A percentile compares a stretch with the other conserved stretches of the same genome.
Evolutionary conservation across 2,797 vertebrate species (phyloP).

Genomic region (Periophthalmus magnuspinnatus): DNA sequence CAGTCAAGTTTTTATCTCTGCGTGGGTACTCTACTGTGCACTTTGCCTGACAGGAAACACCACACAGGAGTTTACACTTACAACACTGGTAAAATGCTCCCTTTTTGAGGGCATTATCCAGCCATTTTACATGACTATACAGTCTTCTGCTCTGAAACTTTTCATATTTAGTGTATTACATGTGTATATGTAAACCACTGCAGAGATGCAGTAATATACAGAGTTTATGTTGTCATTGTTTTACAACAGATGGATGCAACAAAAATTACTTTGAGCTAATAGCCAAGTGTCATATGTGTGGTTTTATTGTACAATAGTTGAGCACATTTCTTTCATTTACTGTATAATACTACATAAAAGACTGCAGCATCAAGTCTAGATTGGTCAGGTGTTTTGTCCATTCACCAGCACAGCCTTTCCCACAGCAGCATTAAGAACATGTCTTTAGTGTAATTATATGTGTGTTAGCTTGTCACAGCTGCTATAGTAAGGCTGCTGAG

Average conservation of each 20-base stretch:
- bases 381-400: neutral
- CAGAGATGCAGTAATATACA: neutral
- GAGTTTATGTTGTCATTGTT: neutral
- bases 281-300: neutral
- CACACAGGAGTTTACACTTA: neutral
- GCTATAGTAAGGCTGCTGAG: conserved; percentile 7
- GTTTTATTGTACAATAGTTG: neutral
- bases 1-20: conserved; percentile 32
- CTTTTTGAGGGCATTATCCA: neutral
- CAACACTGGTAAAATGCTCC: conserved; percentile 1
- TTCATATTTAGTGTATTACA: neutral
- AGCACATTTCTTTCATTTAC: neutral
- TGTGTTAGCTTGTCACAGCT: conserved; percentile 1
- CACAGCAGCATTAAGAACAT: conserved; percentile 2
- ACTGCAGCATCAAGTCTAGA: neutral
- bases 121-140: neutral
- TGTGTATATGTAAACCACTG: neutral
- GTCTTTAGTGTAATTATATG: neutral
- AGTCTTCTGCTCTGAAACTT: neutral
- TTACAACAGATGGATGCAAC: neutral
- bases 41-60: conserved; percentile 13
- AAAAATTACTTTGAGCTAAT: neutral
- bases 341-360: neutral
- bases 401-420: neutral
- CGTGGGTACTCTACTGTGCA: conserved; percentile 10